Base-by-base conservation (phyloP, 2,113 vertebrate genomes). In the Anser brachyrhynchus region DNA sequence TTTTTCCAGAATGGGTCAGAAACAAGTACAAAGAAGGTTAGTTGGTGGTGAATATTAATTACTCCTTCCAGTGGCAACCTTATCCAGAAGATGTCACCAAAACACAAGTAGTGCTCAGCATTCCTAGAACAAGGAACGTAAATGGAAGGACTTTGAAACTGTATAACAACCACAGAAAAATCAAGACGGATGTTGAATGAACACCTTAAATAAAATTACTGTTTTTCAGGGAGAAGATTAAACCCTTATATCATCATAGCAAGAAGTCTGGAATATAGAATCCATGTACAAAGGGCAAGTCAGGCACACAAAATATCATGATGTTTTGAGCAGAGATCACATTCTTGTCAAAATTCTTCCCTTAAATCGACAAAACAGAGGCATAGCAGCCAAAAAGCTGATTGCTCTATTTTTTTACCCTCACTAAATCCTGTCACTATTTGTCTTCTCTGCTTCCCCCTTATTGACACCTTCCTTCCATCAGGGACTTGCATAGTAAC, bases 11-110 rank as follows among this genome's bases (percentile, higher is more conserved):
- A 81, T 19, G 31, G 15, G 35, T 46, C 67, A 82, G 55, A 80
- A 86, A 29, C 9, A 73, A 78, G 22, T 29, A 59, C 33, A 72
- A 58, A 76, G 61, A 31, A 25, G 18, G 2, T 35, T 72, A 7
- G 51, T 55, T 86, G 16, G 4, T 35, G 54, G 54, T 13, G 4
- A 61, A 8, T 26, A 29, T 62, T 80, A 65, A 58, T 77, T 69
- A 51, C 76, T 80, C 35, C 13, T 91, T 92, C 66, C 71, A 95
- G 22, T 55, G 51, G 84, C 83, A 96, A 21, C 44, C 80, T 90
- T 64, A 85, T 94, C 96, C 96, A 97, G 97, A 96, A 97, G 97
- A 92, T 96, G 97, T 97, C 97, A 96, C 95, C 89, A 95, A 91
- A 97, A 87, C 75, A 95, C 90, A 96, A 93, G 52, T 15, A 89